These are phyloP conservation scores for Zaprionus lineosus DNA, from an alignment of 2,888 invertebrate genomes.

Conservation along the genomic window DNA sequence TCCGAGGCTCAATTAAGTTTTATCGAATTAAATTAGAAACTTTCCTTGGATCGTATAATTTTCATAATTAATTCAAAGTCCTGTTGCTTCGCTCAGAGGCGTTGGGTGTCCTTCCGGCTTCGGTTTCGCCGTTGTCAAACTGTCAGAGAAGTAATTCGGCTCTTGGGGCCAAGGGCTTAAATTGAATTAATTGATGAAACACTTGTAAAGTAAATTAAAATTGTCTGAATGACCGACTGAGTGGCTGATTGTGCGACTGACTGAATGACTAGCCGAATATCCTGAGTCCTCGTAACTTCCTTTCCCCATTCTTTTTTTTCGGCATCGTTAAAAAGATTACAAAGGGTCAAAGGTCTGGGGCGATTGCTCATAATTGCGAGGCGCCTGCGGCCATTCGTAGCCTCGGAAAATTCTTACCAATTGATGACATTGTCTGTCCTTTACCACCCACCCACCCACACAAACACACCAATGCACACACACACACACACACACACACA, in stretches of 20 bases:
- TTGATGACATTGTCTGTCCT: slow-evolving; percentile 25
- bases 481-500: slow-evolving; percentile 7
- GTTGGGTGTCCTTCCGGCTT: slow-evolving; percentile 29
- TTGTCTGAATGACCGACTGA: slow-evolving; percentile 34
- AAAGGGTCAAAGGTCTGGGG: slow-evolving; percentile 71
- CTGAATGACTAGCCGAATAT: not conserved
- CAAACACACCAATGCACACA: slow-evolving; percentile 4
- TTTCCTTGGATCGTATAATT: slow-evolving; percentile 11
- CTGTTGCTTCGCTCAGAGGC: slow-evolving; percentile 1
- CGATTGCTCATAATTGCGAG: slow-evolving; percentile 72
- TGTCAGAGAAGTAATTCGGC: slow-evolving; percentile 73
- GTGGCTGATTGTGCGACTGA: slow-evolving; percentile 1
- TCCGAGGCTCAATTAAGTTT: slow-evolving; percentile 22
- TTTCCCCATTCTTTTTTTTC: no score
- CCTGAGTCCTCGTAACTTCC: no score
- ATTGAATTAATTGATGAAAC: slow-evolving; percentile 74
- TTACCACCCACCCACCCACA: slow-evolving; percentile 10
- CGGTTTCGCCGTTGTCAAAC: slow-evolving; percentile 61
- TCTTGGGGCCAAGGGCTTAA: slow-evolving; percentile 63
- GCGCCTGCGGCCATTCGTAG: slow-evolving; percentile 57
- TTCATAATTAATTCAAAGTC: slow-evolving; percentile 41
- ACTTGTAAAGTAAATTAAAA: slow-evolving; percentile 74
- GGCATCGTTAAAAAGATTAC: slow-evolving; percentile 62
- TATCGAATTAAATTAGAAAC: slow-evolving; percentile 39
- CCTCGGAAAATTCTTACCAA: slow-evolving; percentile 19